Evolutionary conservation across 2,888 invertebrate genomes (phyloP).

Genomic region (Ichneumoninae sp.): DNA sequence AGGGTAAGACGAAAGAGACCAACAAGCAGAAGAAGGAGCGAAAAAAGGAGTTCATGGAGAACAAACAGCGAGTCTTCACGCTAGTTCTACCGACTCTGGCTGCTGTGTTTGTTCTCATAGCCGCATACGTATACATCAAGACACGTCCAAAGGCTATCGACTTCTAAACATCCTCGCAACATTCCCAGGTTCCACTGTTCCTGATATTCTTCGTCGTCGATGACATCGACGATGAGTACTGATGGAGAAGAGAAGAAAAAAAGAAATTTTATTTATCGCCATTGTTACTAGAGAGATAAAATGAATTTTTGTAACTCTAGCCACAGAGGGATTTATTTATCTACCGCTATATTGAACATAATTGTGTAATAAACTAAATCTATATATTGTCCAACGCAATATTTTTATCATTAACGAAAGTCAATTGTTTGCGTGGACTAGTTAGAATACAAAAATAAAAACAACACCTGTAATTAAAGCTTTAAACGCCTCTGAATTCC

Average conservation of each 20-base stretch:
- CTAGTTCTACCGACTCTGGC: slow-evolving; percentile 91
- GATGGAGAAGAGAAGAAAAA: slow-evolving; percentile 2
- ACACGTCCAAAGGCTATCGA: slow-evolving; percentile 87
- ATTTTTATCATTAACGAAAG: slow-evolving; percentile 1
- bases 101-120: slow-evolving; percentile 89
- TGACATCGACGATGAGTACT: neutral
- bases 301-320: slow-evolving; percentile 33
- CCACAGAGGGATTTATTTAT: slow-evolving; percentile 48
- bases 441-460: slow-evolving; percentile 13
- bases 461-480: slow-evolving; percentile 26
- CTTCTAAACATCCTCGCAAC: slow-evolving; percentile 73
- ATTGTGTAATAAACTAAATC: slow-evolving; percentile 13
- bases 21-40: slow-evolving; percentile 93
- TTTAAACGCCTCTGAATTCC: slow-evolving; percentile 1
- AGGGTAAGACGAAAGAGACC: slow-evolving; percentile 93
- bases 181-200: slow-evolving; percentile 46
- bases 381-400: slow-evolving; percentile 17
- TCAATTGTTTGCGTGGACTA: slow-evolving; percentile 22
- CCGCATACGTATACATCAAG: slow-evolving; percentile 91
- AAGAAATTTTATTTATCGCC: slow-evolving; percentile 14
- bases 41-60: slow-evolving; percentile 92
- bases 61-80: slow-evolving; percentile 91
- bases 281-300: slow-evolving; percentile 25
- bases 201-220: slow-evolving; percentile 11
- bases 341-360: slow-evolving; percentile 32